phyloP scores from a whole-genome alignment of 2,113 vertebrate genomes.

The Semicossyphus pulcher region DNA sequence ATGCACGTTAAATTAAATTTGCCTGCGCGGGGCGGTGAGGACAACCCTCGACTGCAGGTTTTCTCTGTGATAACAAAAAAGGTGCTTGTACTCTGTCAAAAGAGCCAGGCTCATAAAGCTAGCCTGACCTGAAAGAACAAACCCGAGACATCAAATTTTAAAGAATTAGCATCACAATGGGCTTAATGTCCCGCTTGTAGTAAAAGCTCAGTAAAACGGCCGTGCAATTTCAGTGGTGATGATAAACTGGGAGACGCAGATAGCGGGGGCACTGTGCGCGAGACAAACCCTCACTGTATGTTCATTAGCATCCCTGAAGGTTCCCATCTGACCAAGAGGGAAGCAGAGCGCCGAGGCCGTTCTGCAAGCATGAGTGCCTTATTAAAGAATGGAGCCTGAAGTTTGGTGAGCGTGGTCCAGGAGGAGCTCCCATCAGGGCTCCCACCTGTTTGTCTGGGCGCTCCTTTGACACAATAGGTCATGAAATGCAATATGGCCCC shows the following conservation, averaged over 20 bases:
- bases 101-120: constrained; percentile 69
- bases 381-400: constrained; percentile 85
- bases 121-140: constrained; percentile 73
- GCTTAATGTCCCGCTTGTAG: constrained; percentile 74
- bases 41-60: constrained; percentile 70
- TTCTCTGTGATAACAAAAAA: constrained; percentile 73
- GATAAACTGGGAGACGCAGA: constrained; percentile 77
- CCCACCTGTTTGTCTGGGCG: constrained; percentile 89
- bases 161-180: constrained; percentile 79
- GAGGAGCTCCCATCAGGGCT: constrained; percentile 88
- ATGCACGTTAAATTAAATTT: constrained; percentile 83
- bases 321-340: constrained; percentile 75
- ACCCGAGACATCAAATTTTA: constrained; percentile 74
- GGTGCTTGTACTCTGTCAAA: constrained; percentile 73
- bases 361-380: constrained; percentile 86
- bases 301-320: constrained; percentile 71
- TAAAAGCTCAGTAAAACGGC: constrained; percentile 76
- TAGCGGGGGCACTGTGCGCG: constrained; percentile 70
- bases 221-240: constrained; percentile 79
- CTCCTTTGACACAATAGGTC: constrained; percentile 81
- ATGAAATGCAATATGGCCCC: constrained; percentile 81
- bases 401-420: constrained; percentile 76
- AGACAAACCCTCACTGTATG: constrained; percentile 74
- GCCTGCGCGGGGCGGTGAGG: constrained; percentile 61
- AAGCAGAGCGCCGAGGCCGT: constrained; percentile 76